Base-by-base conservation (phyloP, 2,888 invertebrate genomes). In the Galerucella pusilla region DNA sequence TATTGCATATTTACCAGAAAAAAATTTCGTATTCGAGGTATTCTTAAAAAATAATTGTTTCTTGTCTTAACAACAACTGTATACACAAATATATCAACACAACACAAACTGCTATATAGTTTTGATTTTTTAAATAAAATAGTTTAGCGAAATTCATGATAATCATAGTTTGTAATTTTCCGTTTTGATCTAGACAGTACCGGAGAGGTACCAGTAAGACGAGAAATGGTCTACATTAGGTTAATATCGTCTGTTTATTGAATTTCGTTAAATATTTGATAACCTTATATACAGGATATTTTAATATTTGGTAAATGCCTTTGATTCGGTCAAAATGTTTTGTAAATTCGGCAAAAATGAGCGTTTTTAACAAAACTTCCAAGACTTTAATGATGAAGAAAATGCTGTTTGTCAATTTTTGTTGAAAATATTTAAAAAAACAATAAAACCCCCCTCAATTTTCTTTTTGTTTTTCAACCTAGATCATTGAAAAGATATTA, bases 1-100 rank as follows among this genome's bases (percentile, higher is more conserved):
- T 82, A 82, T 82, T 82, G 82, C 82, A 82, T 82, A 82, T 82
- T 82, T 82, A 82, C 82, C 75, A 74, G 49, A 74, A 57, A 57
- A 57, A 16, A 16, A 57, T 20, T 10, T 20, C 52, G 52, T 52
- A 52, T 42, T n/a, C 20, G 57, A 16, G 57, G 20, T 57, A 20
- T 57, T 20, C 14, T 14, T 5, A 64, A 57, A 57, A 57, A 20
- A 57, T 7, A 54, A 54, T 14, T n/a, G 54, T n/a, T 54, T n/a
- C 5, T 12, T n/a, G n/a, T n/a, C 5, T 54, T 10, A 20, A 57
- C 20, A 57, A 16, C 20, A 10, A 57, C 57, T 20, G 20, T 57
- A 20, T 20, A 57, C 57, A 57, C 57, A 57, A 54, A 14, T n/a
- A 16, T 57, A 10, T 20, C 20, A 57, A 57, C 57, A 57, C 16